Percentiles rank a stretch among this genome's conserved stretches.
Evolutionary conservation across 2,113 vertebrate genomes (phyloP).

Genomic region (Pitta sordida): DNA sequence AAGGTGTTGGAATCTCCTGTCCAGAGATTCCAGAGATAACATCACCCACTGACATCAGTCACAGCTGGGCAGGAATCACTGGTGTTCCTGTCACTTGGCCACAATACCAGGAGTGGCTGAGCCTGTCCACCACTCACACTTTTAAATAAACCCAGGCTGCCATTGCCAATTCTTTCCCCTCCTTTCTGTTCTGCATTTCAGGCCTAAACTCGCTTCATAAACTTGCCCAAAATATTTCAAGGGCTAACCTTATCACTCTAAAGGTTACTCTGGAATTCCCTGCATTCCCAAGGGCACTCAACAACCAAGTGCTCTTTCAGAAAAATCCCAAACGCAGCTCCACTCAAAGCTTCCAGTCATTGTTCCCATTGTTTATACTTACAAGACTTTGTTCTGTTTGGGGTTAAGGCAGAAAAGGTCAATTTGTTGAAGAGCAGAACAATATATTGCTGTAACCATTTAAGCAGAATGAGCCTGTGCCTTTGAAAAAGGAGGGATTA

Average conservation of each 20-base stretch:
- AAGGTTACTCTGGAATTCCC: neutral
- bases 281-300: neutral
- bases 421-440: neutral
- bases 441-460: neutral
- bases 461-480: neutral
- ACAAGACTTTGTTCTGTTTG: neutral
- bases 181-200: neutral
- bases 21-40: neutral
- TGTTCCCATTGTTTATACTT: neutral
- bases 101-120: rapidly evolving
- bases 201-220: neutral
- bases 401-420: neutral
- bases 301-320: neutral
- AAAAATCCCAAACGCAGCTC: neutral
- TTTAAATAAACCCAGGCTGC: neutral
- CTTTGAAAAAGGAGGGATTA: neutral
- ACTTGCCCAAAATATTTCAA: neutral
- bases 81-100: neutral
- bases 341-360: neutral
- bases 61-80: neutral
- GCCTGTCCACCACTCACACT: neutral
- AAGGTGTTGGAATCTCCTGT: neutral
- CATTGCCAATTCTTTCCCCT: neutral
- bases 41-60: neutral
- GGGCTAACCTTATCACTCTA: neutral